phyloP scores from a whole-genome alignment of 2,797 vertebrate species.

The Anomalospiza imberbis region DNA sequence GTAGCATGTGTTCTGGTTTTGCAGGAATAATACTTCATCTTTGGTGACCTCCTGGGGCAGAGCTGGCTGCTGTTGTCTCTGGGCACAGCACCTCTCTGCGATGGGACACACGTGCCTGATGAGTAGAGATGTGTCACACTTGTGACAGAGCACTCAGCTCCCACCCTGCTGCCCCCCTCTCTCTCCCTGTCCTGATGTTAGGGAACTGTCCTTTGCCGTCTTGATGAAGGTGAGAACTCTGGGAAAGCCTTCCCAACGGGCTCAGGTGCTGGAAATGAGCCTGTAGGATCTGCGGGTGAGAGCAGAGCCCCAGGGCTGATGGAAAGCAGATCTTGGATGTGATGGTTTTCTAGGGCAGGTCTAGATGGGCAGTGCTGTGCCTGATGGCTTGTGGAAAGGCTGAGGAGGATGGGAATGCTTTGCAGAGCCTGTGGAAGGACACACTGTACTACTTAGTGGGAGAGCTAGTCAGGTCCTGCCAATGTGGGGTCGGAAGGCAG shows the following conservation, averaged over 20 bases:
- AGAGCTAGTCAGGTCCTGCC: slow-evolving; percentile 22
- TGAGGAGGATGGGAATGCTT: slow-evolving; percentile 21
- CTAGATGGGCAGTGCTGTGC: background rate
- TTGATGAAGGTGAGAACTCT: background rate
- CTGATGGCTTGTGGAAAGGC: slow-evolving; percentile 2
- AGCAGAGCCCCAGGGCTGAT: background rate
- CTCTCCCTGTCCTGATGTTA: background rate
- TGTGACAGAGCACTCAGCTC: background rate
- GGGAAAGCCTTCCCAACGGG: background rate
- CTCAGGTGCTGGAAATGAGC: background rate
- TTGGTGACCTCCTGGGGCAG: background rate
- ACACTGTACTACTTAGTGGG: background rate
- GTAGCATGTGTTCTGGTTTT: background rate
- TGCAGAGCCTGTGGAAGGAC: slow-evolving; percentile 43
- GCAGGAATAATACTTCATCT: background rate
- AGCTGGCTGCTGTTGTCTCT: background rate
- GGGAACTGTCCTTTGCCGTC: background rate
- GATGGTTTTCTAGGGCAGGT: background rate
- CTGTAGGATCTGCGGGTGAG: background rate
- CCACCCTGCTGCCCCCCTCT: background rate
- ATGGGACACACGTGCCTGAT: rapidly evolving
- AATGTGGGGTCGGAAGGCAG: slow-evolving; percentile 10
- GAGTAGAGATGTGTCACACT: background rate
- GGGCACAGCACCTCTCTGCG: background rate
- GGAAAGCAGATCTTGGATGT: background rate